Conservation (phyloP, 2,888 invertebrate genomes). For the Autographa pulchrina region DNA sequence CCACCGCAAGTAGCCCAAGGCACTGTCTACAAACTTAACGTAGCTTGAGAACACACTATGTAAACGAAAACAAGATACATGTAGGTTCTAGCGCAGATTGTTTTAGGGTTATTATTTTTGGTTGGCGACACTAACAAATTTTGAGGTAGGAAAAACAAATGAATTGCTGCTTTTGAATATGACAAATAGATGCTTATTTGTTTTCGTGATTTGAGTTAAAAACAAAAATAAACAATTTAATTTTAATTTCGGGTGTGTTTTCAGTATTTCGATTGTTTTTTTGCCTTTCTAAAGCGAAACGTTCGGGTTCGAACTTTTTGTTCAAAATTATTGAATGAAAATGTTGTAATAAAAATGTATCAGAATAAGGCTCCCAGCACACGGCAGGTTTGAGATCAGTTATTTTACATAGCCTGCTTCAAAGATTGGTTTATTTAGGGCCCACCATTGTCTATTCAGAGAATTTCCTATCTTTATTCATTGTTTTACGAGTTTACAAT, state of each 20-base stretch:
- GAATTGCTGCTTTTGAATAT: background rate
- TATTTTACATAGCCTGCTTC: constrained; percentile 59
- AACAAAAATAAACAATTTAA: background rate
- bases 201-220: background rate
- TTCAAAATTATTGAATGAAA: background rate
- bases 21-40: constrained; percentile 44
- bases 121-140: background rate
- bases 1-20: constrained; percentile 48
- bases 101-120: background rate
- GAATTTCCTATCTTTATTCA: constrained; percentile 68
- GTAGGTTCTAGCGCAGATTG: background rate
- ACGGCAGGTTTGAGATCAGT: constrained; percentile 57
- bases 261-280: background rate
- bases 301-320: background rate
- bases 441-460: constrained; percentile 59
- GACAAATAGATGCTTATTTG: background rate
- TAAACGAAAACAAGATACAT: constrained; percentile 33
- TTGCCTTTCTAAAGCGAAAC: background rate
- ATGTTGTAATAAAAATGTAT: background rate
- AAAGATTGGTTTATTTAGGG: constrained; percentile 64
- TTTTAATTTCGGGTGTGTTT: background rate
- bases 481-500: constrained; percentile 59
- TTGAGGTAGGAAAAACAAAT: background rate
- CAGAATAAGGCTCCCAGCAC: constrained; percentile 52
- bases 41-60: constrained; percentile 29